These are phyloP conservation scores for Mimas tiliae DNA, from an alignment of 2,888 invertebrate species.

Conservation along the genomic window DNA sequence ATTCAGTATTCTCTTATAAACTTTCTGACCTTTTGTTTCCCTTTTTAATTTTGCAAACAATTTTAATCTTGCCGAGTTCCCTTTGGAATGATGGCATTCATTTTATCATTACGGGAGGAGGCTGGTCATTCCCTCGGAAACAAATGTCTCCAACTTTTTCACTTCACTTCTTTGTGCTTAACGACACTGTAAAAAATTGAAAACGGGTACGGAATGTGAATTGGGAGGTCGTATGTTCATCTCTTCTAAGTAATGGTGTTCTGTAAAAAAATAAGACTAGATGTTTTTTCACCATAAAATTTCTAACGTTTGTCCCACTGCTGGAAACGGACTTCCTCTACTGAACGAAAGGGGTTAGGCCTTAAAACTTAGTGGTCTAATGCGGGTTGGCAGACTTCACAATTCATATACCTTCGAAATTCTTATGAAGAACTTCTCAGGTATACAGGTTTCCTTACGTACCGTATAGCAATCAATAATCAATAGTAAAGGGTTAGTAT, in stretches of 20 bases:
- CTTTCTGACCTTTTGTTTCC: not conserved
- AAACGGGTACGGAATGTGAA: conserved; percentile 6
- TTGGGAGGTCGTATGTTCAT: not conserved
- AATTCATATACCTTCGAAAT: no score
- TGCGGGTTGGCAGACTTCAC: no score
- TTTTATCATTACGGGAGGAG: conserved; percentile 38
- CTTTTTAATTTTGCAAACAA: conserved; percentile 1
- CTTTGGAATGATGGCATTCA: conserved; percentile 26
- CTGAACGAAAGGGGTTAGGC: no score
- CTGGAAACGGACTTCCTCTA: no score
- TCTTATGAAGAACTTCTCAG: no score
- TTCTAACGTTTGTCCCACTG: no score
- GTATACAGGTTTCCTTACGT: no score
- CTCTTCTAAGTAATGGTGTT: not conserved
- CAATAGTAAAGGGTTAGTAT: no score
- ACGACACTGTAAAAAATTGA: conserved; percentile 26
- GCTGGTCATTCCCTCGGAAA: conserved; percentile 37
- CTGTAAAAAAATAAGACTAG: not conserved
- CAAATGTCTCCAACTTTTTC: conserved; percentile 42
- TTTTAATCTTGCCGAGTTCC: conserved; percentile 21
- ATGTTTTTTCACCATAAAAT: no score
- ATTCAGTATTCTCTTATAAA: not conserved
- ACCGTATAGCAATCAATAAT: no score
- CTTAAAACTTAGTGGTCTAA: no score
- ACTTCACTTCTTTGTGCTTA: conserved; percentile 2